Conservation (phyloP, 2,797 vertebrate genomes). For the Cyprinella venusta region DNA sequence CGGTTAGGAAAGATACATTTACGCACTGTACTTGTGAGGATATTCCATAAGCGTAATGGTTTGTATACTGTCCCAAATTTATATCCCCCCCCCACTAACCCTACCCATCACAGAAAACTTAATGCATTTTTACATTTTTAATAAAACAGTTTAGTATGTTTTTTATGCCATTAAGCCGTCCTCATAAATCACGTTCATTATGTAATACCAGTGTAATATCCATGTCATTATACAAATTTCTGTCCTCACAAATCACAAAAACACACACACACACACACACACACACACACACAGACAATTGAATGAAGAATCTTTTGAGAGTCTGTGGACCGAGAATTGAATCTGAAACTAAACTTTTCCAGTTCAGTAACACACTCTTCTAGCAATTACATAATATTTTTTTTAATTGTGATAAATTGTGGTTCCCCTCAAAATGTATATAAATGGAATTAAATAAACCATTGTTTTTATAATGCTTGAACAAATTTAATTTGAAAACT, state of each 20-base stretch:
- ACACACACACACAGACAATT: neutral
- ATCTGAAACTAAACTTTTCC: neutral
- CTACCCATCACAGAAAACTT: no score
- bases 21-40: neutral
- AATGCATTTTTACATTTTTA: no score
- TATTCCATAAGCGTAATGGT: no score
- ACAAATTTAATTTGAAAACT: neutral
- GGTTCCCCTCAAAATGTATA: neutral
- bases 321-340: neutral
- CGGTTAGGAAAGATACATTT: neutral
- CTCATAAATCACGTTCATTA: no score
- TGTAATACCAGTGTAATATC: no score
- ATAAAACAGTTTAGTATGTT: no score
- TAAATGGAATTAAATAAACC: neutral
- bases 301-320: neutral
- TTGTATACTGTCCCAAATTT: no score
- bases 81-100: no score
- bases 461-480: neutral
- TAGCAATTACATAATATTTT: neutral
- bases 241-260: neutral
- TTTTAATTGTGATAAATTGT: neutral
- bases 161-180: no score
- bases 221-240: no score
- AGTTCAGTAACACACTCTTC: neutral
- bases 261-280: neutral